Conservation (phyloP, 2,797 vertebrate species). For the Enteromius fasciolatus region DNA sequence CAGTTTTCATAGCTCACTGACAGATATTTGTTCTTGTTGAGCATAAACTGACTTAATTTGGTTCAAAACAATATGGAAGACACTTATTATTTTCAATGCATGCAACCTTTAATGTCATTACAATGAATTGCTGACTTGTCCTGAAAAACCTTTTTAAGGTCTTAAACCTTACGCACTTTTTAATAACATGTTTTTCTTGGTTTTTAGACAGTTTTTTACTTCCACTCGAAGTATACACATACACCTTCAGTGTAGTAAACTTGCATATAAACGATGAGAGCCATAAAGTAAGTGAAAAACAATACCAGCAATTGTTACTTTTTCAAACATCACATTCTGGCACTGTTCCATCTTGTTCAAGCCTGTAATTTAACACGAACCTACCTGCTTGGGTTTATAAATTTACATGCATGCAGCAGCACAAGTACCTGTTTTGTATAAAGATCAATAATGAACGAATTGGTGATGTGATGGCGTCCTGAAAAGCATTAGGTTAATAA, state of each 20-base stretch:
- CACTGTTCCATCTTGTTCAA: neutral
- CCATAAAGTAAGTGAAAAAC: neutral
- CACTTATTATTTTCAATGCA: neutral
- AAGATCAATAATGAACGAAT: constrained; percentile 12
- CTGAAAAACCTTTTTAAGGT: neutral
- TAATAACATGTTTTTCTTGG: neutral
- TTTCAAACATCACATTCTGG: neutral
- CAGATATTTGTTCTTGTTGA: neutral
- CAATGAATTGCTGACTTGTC: neutral
- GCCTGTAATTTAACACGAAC: neutral
- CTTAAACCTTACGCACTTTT: neutral
- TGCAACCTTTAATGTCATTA: neutral
- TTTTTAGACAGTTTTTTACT: neutral
- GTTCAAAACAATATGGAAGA: neutral
- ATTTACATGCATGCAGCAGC: neutral
- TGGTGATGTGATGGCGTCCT: neutral
- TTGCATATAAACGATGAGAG: neutral
- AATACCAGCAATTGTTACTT: neutral
- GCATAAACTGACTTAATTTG: neutral
- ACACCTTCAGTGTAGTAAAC: neutral
- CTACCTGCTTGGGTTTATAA: neutral
- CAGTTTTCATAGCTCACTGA: neutral
- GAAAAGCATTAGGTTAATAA: neutral
- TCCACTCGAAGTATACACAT: neutral
- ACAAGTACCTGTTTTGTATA: neutral